Base-by-base conservation (phyloP, 23 tunicate species). In the Pegea sp. region DNA sequence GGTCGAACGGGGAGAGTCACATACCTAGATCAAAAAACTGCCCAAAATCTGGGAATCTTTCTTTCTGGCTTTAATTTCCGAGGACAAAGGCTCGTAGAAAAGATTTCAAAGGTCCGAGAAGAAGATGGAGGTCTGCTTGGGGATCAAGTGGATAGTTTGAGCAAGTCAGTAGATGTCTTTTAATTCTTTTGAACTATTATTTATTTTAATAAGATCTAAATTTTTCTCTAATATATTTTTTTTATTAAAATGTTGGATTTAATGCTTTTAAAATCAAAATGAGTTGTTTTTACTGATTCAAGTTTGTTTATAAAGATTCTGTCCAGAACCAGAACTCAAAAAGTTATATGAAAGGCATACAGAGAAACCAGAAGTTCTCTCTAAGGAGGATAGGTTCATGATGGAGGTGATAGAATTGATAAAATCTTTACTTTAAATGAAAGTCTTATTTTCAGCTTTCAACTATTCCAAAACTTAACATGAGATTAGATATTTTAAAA, bases 301-400 rank as follows among this genome's bases (percentile, higher is more conserved):
- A n/a, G n/a, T n/a, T n/a, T n/a, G n/a, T n/a, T n/a, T n/a, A n/a
- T n/a, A 4, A 30, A 71, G 79, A 33, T 63, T 51, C 49, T 68
- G 71, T 31, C 79, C 79, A 5, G 79, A 72, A 56, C 79, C 79
- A 29, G 79, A 72, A 57, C 38, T 72, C 42, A 72, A 72, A 50
- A 3, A 59, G 24, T 49, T 72, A 23, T 72, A 72, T 43, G 64
- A 56, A n/a, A 63, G 57, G 49, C 69, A 72, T 31, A 53, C 42
- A 16, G 68, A 63, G 31, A 54, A 54, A 7, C n/a, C n/a, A n/a
- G 79, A 64, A 57, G 79, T 57, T 19, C 31, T 72, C 3, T 49
- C 79, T 1, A 72, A 64, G 32, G 70, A 63, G 32, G 79, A 72
- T 50, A 38, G 65, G 2, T 72, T 72, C 42, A 43, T 72, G 52